Evolutionary conservation across 1,140 invertebrate genomes (phyloP).

Genomic region (Apis florea): DNA sequence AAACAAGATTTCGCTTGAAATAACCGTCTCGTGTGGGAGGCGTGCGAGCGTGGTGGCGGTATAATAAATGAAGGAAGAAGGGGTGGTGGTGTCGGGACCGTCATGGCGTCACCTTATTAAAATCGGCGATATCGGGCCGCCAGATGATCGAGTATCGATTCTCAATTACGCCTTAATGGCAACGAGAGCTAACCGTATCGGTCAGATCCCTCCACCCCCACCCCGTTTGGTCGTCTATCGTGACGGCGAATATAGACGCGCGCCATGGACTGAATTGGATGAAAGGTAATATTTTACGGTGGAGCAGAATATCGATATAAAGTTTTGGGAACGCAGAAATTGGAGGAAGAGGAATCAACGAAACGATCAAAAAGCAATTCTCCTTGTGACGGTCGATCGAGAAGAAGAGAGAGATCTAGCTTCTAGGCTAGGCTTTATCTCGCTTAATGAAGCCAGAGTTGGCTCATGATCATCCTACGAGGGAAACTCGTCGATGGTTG

Average conservation of each 20-base stretch:
- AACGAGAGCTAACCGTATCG: slow-evolving; percentile 53
- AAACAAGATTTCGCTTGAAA: slow-evolving; percentile 43
- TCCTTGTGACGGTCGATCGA: too few relatives aligned
- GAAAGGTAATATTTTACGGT: slow-evolving; percentile 19
- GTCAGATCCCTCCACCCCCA: slow-evolving; percentile 44
- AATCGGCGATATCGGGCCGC: slow-evolving; percentile 55
- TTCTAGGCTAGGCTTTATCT: too few relatives aligned
- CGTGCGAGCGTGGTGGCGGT: slow-evolving; percentile 41
- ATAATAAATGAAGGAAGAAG: slow-evolving; percentile 54
- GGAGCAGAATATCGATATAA: too few relatives aligned
- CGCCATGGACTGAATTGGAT: background rate
- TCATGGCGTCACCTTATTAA: slow-evolving; percentile 56
- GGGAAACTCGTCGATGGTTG: slow-evolving; percentile 42
- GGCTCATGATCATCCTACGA: slow-evolving; percentile 40
- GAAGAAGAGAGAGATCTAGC: background rate
- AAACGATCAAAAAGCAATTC: background rate
- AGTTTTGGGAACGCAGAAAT: background rate
- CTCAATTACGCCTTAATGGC: slow-evolving; percentile 66
- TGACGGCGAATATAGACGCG: slow-evolving; percentile 49
- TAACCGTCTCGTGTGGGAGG: slow-evolving; percentile 31
- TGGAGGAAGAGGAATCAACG: background rate
- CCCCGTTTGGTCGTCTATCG: slow-evolving; percentile 55
- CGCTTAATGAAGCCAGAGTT: slow-evolving; percentile 51
- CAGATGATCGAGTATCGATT: slow-evolving; percentile 66
- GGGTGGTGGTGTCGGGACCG: slow-evolving; percentile 33